Base-by-base conservation (phyloP, 2,888 invertebrate species). In the Cataglyphis altisquamis region DNA sequence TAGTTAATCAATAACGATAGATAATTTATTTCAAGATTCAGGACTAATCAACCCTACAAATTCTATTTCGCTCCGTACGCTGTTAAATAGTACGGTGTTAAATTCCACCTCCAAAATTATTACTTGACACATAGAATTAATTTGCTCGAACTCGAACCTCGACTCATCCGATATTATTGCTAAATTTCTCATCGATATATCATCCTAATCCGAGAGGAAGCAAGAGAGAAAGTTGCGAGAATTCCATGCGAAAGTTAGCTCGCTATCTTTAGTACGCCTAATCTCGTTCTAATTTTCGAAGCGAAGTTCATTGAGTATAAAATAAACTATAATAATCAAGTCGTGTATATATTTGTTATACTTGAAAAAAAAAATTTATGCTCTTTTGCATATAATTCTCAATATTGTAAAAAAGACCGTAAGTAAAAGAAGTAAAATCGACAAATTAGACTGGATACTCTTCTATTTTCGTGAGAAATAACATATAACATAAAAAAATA, bases 1-100 rank as follows among this genome's bases (percentile, higher is more conserved):
- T 82, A 62, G 52, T 84, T 88, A 89, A 89, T 88, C 86, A 88
- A 81, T 82, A 72, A 81, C 74, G 75, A 81, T 55, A 62, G 70
- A 64, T 85, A 83, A 83, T 88, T 83, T 87, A 85, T 70, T 70
- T 67, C 68, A 21, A 36, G 29, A 77, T 77, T 86, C 72, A 52
- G 8, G 15, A 48, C 57, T 29, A 81, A 66, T 25, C 6, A 48
- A n/a, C 29, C n/a, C 25, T n/a, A 52, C 52, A 32, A 36, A 21
- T 39, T 57, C 72, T 39, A 36, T 72, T 52, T 48, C 41, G n/a
- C 8, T 48, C 25, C 39, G 6, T 39, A 45, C 45, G 36, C 29
- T 55, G 68, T 48, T 41, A 73, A 66, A 55, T n/a, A 32, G 39
- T 29, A 29, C 41, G 41, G 29, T 29, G 29, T 29, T 29, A 29